Evolutionary conservation across 2,888 invertebrate genomes (phyloP), one percentile per base, ranked within the genome.

Genomic region (Timema podura): DNA sequence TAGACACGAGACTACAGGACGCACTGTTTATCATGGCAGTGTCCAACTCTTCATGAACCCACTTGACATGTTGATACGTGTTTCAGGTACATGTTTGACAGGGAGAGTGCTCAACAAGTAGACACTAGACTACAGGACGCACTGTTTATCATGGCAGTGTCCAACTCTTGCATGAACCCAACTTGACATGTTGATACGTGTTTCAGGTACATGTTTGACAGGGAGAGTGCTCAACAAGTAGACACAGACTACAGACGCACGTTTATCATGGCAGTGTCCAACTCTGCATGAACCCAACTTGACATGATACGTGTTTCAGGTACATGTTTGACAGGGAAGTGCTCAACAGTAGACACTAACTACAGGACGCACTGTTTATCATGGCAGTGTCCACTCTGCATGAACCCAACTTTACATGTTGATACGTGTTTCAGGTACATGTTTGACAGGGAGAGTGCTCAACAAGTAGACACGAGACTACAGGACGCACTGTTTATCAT

Each of bases 271-370:
- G 92, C 91, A 0, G 91, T 91, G 0, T 90, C 90, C 66, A 92
- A 92, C 79, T 90, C 91, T 92, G 92, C 80, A 89, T 91, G 84
- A 90, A 92, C 79, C 92, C 92, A n/a, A n/a, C n/a, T n/a, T 30
- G 3, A n/a, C n/a, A 2, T 30, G 30, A 30, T 3, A 30, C 3
- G 30, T 30, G 30, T 30, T 30, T 30, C 30, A 30, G 30, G 30
- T 30, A 30, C 30, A 30, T 30, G 30, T 30, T 30, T 30, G 30
- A 30, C 30, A 3, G 30, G 30, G 30, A 30, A 30, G 1, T 30
- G 30, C 30, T 30, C 30, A 30, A 30, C 30, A 30, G 30, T 30
- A 30, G 30, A 30, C 30, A 30, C 30, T 30, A 30, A 30, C 30
- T 30, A 30, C 30, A 30, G 30, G 30, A 30, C 30, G 30, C 30